phyloP scores from a whole-genome alignment of 2,888 invertebrate species.

The Monochamus alternatus region DNA sequence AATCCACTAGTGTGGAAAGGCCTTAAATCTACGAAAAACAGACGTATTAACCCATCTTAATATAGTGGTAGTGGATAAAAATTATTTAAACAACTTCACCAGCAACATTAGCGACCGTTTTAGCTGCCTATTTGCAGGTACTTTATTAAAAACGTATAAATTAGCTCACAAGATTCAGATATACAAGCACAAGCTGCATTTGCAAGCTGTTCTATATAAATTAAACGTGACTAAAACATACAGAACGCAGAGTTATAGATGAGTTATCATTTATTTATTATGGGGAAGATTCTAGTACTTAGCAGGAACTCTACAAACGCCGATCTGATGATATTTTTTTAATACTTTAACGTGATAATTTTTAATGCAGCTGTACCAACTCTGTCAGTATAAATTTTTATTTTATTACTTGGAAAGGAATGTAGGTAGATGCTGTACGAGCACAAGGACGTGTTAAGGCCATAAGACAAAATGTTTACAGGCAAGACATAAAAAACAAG shows the following conservation, averaged over 20 bases:
- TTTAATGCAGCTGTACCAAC: background rate
- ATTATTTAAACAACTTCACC: constrained; percentile 12
- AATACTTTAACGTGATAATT: background rate
- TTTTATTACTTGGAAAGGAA: background rate
- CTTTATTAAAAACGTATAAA: constrained; percentile 31
- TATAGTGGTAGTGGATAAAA: background rate
- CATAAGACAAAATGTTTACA: background rate
- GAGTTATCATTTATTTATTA: constrained; percentile 50
- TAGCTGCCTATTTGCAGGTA: constrained; percentile 13
- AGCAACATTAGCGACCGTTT: constrained; percentile 18
- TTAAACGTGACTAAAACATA: constrained; percentile 36
- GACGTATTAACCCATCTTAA: too few relatives aligned
- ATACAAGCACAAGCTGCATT: constrained; percentile 11
- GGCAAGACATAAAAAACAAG: background rate
- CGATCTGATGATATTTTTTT: too few relatives aligned
- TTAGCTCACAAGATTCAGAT: background rate
- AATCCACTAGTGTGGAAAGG: too few relatives aligned
- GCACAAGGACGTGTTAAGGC: too few relatives aligned
- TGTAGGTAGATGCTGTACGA: background rate
- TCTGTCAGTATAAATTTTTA: background rate
- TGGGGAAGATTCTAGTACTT: constrained; percentile 43
- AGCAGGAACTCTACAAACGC: too few relatives aligned
- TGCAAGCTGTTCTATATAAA: constrained; percentile 37
- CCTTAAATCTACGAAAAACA: too few relatives aligned
- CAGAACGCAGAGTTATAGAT: constrained; percentile 42